phyloP scores from a whole-genome alignment of 2,888 invertebrate species.

The Nycteola revayana region DNA sequence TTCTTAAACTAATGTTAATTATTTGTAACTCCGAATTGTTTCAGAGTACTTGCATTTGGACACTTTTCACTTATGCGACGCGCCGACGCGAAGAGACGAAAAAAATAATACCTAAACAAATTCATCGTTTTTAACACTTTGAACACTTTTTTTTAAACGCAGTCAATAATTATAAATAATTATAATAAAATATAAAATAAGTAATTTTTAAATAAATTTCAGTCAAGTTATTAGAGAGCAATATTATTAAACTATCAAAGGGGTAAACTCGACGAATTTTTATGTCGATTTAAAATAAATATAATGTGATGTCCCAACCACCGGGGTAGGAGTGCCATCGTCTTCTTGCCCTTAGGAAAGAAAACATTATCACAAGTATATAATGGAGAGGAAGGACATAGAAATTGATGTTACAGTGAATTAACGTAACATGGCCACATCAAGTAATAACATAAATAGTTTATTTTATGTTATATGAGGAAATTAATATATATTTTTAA shows the following conservation, averaged over 20 bases:
- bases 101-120: conserved; percentile 31
- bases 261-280: conserved; percentile 38
- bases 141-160: neutral
- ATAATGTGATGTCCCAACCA: conserved; percentile 32
- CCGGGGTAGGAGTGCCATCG: conserved; percentile 36
- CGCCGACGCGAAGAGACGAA: conserved; percentile 27
- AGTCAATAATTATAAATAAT: neutral
- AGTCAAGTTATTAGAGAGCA: too few species aligned
- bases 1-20: too few species aligned
- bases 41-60: too few species aligned
- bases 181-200: too few species aligned
- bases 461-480: too few species aligned
- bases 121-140: conserved; percentile 27
- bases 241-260: conserved; percentile 28
- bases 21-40: too few species aligned
- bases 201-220: too few species aligned
- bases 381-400: too few species aligned
- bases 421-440: too few species aligned
- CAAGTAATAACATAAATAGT: too few species aligned
- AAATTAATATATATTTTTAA: too few species aligned
- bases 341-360: conserved; percentile 62
- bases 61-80: conserved; percentile 29
- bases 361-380: conserved; percentile 37
- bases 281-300: conserved; percentile 40
- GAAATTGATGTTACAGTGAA: too few species aligned